Base-by-base conservation (phyloP, 2,113 vertebrate genomes). In the Aphyosemion australe region DNA sequence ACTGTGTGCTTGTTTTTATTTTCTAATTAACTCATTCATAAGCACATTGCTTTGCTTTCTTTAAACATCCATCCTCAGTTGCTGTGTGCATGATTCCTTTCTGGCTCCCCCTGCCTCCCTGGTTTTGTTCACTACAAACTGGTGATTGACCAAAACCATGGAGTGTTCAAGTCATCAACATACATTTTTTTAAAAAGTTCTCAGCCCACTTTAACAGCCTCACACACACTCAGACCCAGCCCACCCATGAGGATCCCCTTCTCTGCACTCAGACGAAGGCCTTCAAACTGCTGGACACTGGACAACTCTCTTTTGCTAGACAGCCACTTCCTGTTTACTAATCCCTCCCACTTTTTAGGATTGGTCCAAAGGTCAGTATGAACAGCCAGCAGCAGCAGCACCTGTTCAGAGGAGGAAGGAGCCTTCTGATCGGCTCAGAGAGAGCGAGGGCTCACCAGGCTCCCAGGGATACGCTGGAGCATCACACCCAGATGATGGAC, bases 331-430 rank as follows among this genome's bases (percentile, higher is more conserved):
- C 46, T 79, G 69, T 57, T 72, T 64, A 86, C 70, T 88, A 88
- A 92, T 79, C 72, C 34, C 12, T 3, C 76, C 71, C 76, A 62
- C 31, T 0, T 85, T 69, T 65, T 92, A 98, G 97, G 97, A 99
- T 66, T 98, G 97, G 97, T 94, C 95, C 81, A 97, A 97, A 89
- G 91, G 94, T 83, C 87, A 94, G 65, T 96, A 95, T 0, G 96
- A 99, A 80, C 96, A 94, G 72, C 92, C 94, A 0, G 75, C 80
- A 6, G 94, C 91, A 18, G 91, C 85, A 43, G 91, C 93, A 0
- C 71, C 85, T 2, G 90, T 97, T 46, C 96, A 96, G 85, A 92
- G 96, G 64, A 94, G 96, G 55, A 97, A 95, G 91, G 96, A 99
- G 68, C 92, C 95, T 0, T 86, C 93, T 12, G 97, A 97, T 66